Conservation (phyloP, 2,113 vertebrate genomes). For the Emydocephalus ijimae region DNA sequence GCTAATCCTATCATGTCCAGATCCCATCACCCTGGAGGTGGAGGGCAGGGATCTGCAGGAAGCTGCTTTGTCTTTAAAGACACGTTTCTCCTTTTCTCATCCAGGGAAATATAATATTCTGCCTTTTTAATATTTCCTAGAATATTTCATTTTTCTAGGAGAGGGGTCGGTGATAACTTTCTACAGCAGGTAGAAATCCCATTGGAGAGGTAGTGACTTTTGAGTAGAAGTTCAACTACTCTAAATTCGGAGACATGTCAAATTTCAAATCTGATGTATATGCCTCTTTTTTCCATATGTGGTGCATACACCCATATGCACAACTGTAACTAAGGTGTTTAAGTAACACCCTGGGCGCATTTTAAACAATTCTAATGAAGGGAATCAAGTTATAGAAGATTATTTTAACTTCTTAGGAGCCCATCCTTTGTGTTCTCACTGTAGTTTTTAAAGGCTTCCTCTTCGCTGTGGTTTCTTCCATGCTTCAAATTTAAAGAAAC, state of each 20-base stretch:
- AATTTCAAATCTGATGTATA: background rate
- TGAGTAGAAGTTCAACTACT: background rate
- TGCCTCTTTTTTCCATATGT: background rate
- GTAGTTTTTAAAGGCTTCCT: constrained; percentile 49
- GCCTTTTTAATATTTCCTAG: too few species aligned
- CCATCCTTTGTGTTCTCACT: constrained; percentile 35
- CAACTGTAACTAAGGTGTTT: background rate
- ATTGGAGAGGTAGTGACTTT: background rate
- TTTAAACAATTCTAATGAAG: constrained; percentile 68
- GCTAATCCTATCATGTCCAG: too few species aligned
- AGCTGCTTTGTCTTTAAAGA: too few species aligned
- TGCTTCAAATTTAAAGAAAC: constrained; percentile 63
- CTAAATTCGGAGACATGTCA: background rate
- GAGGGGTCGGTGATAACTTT: too few species aligned
- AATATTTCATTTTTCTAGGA: too few species aligned
- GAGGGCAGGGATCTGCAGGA: too few species aligned
- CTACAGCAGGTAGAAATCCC: background rate
- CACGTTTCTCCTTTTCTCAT: too few species aligned
- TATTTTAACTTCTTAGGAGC: constrained; percentile 51
- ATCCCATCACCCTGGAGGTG: too few species aligned
- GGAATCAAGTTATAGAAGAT: constrained; percentile 65
- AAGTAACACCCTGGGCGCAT: constrained; percentile 42
- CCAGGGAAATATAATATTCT: too few species aligned
- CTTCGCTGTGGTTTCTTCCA: constrained; percentile 50
- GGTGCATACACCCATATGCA: background rate